A percentile compares a stretch with the other conserved stretches of the same genome.
Evolutionary conservation across 2,797 vertebrate species (phyloP).

Genomic region (Sebastes kiyomatsui): DNA sequence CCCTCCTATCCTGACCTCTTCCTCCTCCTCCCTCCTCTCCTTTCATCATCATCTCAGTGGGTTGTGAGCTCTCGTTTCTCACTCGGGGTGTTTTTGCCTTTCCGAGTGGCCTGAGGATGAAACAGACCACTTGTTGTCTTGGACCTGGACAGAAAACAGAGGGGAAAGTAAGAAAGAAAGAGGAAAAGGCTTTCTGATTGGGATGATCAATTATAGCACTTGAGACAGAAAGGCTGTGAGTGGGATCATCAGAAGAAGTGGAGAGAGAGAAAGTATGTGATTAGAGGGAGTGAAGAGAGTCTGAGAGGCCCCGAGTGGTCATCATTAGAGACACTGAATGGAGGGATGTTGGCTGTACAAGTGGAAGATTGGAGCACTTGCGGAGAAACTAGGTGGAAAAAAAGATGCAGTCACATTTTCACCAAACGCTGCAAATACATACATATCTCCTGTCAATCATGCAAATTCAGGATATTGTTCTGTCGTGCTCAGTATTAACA

Average conservation of each 20-base stretch:
- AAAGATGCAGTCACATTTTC: background rate
- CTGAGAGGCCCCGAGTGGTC: background rate
- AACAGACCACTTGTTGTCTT: background rate
- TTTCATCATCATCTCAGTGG: background rate
- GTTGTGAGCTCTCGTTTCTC: background rate
- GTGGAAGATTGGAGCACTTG: background rate
- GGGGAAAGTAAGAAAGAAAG: background rate
- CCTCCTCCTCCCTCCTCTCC: background rate
- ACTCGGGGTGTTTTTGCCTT: background rate
- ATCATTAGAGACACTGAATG: background rate
- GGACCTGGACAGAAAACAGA: conserved; percentile 1
- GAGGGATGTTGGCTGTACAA: background rate
- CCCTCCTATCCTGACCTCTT: background rate
- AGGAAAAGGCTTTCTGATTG: conserved; percentile 8
- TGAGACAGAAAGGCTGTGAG: background rate
- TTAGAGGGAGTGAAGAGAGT: conserved; percentile 4
- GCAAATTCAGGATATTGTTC: background rate
- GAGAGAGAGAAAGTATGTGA: background rate
- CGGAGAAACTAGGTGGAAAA: background rate
- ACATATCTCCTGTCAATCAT: background rate
- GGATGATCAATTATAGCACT: conserved; percentile 13
- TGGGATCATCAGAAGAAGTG: conserved; percentile 9
- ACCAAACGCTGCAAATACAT: background rate
- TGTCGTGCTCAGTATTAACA: background rate
- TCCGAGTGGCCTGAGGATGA: background rate